Base-by-base conservation (phyloP, 1,140 invertebrate species). In the Calycopis cecrops region DNA sequence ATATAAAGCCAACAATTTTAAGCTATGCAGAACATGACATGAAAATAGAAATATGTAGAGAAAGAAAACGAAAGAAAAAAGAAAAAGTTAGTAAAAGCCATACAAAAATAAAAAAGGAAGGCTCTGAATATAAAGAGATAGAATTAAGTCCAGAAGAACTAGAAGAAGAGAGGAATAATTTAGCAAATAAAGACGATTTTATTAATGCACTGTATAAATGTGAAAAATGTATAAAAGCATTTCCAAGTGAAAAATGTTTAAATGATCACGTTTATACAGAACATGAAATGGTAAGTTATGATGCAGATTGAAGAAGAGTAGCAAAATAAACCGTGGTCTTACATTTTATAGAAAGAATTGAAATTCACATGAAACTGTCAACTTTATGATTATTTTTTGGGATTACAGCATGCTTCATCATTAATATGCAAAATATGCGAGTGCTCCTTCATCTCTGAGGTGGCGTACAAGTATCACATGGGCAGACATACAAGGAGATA, bases 121-220 rank as follows among this genome's bases (percentile, higher is more conserved):
- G 18, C 16, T 38, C 60, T 9, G 49, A 67, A 1, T 85, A 65
- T 56, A 71, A 48, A 59, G 71, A 78, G 54, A 59, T 83, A 28
- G 63, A 68, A 37, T 65, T 85, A 38, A 73, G 35, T 40, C 21
- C 10, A 51, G 53, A 63, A 35, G 71, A 85, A 6, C 56, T 85
- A 47, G 42, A 59, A 34, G 67, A 74, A 37, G 82, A 85, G 35
- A 75, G 79, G 50, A 60, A 14, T 48, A 0, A 52, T 3, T 21
- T 70, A 37, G 44, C 48, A 10, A 9, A 34, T 3, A 69, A 52
- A 50, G 79, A 83, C 17, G 78, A 82, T 21, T 83, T 76, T 65
- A 52, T 78, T 0, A 79, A 81, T 62, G 78, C 82, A 0, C 74
- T 83, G 71, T 82, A 74, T 42, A 69, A 59, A 16, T 85, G 82